Evolutionary conservation across 2,888 invertebrate genomes (phyloP).

Genomic region (Physocephala rufipes): DNA sequence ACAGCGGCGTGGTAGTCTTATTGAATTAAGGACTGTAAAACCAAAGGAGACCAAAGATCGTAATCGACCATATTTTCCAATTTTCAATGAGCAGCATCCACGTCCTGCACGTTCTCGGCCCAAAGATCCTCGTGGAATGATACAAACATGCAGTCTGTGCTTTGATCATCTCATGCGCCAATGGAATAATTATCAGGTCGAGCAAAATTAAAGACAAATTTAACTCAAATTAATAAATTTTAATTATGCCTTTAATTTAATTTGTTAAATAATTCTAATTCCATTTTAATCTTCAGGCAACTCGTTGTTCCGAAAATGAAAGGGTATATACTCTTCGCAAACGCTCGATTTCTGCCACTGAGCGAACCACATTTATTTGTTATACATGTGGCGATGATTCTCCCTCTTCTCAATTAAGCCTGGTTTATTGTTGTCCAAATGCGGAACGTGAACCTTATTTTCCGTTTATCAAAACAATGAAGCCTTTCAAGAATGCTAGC

Average conservation of each 20-base stretch:
- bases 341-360: slow-evolving; percentile 73
- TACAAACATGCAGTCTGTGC: slow-evolving; percentile 84
- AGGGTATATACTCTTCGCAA: slow-evolving; percentile 84
- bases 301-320: slow-evolving; percentile 78
- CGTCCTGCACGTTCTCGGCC: slow-evolving; percentile 86
- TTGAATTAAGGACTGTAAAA: slow-evolving; percentile 73
- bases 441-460: slow-evolving; percentile 89
- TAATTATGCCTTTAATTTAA: not conserved
- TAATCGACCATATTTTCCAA: slow-evolving; percentile 76
- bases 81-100: slow-evolving; percentile 81
- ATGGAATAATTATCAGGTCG: slow-evolving; percentile 82
- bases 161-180: slow-evolving; percentile 86
- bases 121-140: slow-evolving; percentile 82
- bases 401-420: slow-evolving; percentile 80
- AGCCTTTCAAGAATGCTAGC: slow-evolving; percentile 84
- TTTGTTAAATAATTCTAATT: not conserved
- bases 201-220: slow-evolving; percentile 40
- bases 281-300: slow-evolving; percentile 66
- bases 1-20: slow-evolving; percentile 82
- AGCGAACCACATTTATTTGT: slow-evolving; percentile 82
- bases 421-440: slow-evolving; percentile 86
- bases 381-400: slow-evolving; percentile 88
- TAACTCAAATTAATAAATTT: not conserved
- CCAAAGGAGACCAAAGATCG: slow-evolving; percentile 66
- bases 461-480: slow-evolving; percentile 84